A percentile compares a stretch with the other conserved stretches of the same genome.
Conservation (phyloP, 2,797 vertebrate species). For the Trematomus bernacchii region DNA sequence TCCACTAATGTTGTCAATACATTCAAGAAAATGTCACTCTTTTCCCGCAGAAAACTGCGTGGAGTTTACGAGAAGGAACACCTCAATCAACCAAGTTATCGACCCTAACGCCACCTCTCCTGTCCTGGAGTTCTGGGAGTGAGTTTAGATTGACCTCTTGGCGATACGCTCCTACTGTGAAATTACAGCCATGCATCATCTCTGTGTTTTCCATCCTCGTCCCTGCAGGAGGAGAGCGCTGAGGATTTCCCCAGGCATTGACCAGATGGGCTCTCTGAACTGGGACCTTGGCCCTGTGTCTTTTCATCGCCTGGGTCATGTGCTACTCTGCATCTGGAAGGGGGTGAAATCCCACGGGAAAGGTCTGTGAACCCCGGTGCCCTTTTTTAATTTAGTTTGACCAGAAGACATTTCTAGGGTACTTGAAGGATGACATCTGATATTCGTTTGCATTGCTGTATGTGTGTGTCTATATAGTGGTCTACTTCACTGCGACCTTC, state of each 20-base stretch:
- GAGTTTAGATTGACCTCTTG: conserved; percentile 74
- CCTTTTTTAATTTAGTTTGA: conserved; percentile 15
- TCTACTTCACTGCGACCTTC: conserved; percentile 97
- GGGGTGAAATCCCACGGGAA: conserved; percentile 97
- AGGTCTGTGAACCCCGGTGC: conserved; percentile 89
- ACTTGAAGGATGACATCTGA: conserved; percentile 24
- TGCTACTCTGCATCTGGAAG: conserved; percentile 99
- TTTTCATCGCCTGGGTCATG: conserved; percentile 93
- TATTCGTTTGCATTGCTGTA: conserved; percentile 4
- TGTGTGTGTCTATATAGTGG: conserved; percentile 83
- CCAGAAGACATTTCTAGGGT: neutral
- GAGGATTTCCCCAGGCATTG: conserved; percentile 93
- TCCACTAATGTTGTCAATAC: neutral
- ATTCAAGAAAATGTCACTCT: neutral
- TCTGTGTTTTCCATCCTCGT: neutral
- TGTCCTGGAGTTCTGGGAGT: conserved; percentile 99
- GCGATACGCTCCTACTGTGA: neutral
- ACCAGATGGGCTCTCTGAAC: conserved; percentile 92
- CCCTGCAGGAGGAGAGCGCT: conserved; percentile 90
- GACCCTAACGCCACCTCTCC: conserved; percentile 89
- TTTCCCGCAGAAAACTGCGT: conserved; percentile 81
- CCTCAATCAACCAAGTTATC: conserved; percentile 76
- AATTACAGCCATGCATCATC: neutral
- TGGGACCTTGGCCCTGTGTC: conserved; percentile 96
- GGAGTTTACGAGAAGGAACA: conserved; percentile 90